phyloP scores from a whole-genome alignment of 1,140 invertebrate genomes.

The Calephelis nemesis region DNA sequence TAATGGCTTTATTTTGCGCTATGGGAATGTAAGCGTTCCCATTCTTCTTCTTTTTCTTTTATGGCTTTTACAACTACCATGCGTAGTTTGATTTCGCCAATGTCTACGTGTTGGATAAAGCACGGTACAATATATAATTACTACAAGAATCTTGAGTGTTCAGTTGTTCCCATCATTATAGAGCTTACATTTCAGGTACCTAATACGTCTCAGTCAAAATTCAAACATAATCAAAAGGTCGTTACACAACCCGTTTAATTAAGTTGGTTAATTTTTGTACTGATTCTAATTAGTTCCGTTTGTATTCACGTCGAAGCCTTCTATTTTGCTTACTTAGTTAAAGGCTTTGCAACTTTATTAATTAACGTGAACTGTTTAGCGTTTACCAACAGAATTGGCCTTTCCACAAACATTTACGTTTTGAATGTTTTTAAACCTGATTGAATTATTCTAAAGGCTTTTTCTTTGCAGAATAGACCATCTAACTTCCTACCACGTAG shows the following conservation, averaged over 20 bases:
- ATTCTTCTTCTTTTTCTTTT: no score
- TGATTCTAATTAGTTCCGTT: slow-evolving; percentile 1
- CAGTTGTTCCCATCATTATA: no score
- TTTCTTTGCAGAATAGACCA: no score
- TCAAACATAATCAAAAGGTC: neutral
- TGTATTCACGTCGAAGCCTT: slow-evolving; percentile 4
- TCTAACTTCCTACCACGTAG: no score
- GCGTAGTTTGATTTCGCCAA: no score
- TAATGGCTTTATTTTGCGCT: no score
- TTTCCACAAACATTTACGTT: neutral
- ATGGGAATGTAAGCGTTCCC: no score
- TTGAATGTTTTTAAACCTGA: neutral
- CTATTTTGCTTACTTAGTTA: neutral
- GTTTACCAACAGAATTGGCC: slow-evolving; percentile 7
- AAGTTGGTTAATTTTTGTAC: slow-evolving; percentile 14
- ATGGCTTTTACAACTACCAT: no score
- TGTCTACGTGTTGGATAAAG: no score
- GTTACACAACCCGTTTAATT: slow-evolving; percentile 1
- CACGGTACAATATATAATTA: no score
- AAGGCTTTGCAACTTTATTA: slow-evolving; percentile 7
- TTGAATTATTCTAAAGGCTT: neutral
- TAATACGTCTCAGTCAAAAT: neutral
- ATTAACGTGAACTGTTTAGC: neutral
- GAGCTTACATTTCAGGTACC: no score
- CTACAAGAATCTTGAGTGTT: no score